Conservation (phyloP, 1,140 invertebrate species). For the Hylaeus anthracinus region DNA sequence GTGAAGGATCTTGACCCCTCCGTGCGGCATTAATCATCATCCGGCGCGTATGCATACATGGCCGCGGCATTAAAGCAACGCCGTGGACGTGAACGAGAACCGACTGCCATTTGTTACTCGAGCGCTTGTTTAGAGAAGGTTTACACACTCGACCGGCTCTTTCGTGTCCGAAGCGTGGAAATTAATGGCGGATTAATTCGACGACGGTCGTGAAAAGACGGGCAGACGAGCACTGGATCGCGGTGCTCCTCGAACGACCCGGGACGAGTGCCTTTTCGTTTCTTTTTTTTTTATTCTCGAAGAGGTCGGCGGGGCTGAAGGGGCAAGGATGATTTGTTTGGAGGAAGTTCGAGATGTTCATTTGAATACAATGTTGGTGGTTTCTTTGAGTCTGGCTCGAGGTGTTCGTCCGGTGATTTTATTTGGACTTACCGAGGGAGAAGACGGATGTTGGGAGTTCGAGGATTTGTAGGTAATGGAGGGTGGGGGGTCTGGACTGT, state of each 20-base stretch:
- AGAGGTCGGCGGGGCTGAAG: not conserved
- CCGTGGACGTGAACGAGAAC: conserved; percentile 36
- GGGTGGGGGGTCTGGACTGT: no score
- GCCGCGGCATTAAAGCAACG: conserved; percentile 72
- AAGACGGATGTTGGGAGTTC: no score
- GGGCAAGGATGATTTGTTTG: conserved; percentile 6
- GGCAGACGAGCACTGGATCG: not conserved
- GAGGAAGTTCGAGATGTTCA: not conserved
- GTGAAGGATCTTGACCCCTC: conserved; percentile 77
- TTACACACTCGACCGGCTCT: conserved; percentile 77
- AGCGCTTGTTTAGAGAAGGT: conserved; percentile 79
- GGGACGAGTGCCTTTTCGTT: not conserved
- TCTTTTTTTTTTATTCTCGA: not conserved
- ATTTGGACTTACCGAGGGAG: no score
- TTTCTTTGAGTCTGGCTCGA: no score
- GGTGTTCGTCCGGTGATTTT: not conserved
- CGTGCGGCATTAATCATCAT: conserved; percentile 77
- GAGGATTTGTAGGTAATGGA: no score
- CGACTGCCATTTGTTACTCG: conserved; percentile 77
- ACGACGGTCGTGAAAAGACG: conserved; percentile 60
- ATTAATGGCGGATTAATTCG: conserved; percentile 81
- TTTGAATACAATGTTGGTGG: not conserved
- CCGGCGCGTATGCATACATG: conserved; percentile 78
- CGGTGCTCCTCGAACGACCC: not conserved
- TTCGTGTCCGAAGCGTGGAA: conserved; percentile 68